These are phyloP conservation scores for Takifugu ocellatus DNA, from an alignment of 2,797 vertebrate species.

Conservation along the genomic window DNA sequence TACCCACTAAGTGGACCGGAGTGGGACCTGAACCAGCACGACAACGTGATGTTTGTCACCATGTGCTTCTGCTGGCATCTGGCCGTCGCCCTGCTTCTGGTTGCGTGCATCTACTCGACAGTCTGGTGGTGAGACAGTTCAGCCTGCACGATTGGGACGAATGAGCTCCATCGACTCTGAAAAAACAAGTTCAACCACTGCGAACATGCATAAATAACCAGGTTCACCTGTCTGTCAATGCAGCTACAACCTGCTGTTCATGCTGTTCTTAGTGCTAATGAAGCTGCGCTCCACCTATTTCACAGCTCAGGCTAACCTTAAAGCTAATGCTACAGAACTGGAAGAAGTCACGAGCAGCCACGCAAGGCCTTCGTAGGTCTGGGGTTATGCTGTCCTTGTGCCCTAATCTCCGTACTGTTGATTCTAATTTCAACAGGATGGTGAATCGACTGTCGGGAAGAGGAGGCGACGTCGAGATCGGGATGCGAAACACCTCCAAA, in stretches of 20 bases:
- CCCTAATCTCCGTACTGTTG: neutral
- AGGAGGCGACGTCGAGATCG: conserved; percentile 73
- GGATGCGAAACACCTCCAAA: conserved; percentile 67
- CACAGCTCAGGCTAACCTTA: neutral
- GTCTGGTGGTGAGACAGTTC: conserved; percentile 80
- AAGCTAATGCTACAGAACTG: neutral
- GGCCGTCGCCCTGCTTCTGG: conserved; percentile 64
- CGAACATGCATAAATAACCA: conserved; percentile 2
- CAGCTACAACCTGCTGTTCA: neutral
- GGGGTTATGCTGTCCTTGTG: neutral
- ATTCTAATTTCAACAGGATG: conserved; percentile 62
- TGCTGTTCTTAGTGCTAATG: neutral
- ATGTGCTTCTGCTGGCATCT: conserved; percentile 97
- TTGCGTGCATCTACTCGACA: conserved; percentile 54
- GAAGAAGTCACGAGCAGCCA: no score
- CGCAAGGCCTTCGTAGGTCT: neutral
- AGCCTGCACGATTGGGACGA: no score
- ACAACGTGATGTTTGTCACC: conserved; percentile 86
- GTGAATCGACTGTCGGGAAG: conserved; percentile 48
- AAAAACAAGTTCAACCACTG: conserved; percentile 1
- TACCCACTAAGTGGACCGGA: conserved; percentile 79
- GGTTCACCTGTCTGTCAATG: neutral
- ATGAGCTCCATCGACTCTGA: neutral
- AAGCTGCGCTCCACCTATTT: neutral
- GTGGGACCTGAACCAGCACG: conserved; percentile 75